Percentiles rank a stretch among this genome's conserved stretches.
Evolutionary conservation across 2,797 vertebrate species (phyloP).

Genomic region (Sebastes kiyomatsui): DNA sequence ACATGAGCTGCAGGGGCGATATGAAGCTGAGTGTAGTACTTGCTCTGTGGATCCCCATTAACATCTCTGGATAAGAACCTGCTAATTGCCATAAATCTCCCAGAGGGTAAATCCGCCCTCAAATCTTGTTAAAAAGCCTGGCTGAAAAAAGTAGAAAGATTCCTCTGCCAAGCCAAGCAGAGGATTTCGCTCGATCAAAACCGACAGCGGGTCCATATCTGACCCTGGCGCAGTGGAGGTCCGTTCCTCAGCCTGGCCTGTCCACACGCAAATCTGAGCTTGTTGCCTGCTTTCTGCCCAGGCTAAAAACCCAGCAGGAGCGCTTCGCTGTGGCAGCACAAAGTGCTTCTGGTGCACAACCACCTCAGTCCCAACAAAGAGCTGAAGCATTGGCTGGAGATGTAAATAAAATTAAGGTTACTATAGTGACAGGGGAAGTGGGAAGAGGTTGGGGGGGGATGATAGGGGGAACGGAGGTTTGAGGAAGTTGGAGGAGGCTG

Average conservation of each 20-base stretch:
- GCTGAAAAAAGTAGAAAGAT: constrained; percentile 17
- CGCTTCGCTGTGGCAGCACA: constrained; percentile 1
- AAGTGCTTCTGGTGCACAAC: not conserved
- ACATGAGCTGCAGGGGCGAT: no score
- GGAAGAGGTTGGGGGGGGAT: not conserved
- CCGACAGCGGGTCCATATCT: constrained; percentile 16
- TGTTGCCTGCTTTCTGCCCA: not conserved
- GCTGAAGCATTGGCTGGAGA: constrained; percentile 18
- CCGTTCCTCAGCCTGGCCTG: not conserved
- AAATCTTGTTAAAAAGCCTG: constrained; percentile 45
- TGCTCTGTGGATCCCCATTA: constrained; percentile 21
- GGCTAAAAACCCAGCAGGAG: constrained; percentile 16
- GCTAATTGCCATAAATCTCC: constrained; percentile 52
- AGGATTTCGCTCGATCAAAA: constrained; percentile 22
- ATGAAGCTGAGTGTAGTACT: not conserved
- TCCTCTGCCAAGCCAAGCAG: not conserved
- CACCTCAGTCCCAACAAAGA: constrained; percentile 33
- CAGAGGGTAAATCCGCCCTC: not conserved
- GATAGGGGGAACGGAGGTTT: not conserved
- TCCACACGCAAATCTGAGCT: constrained; percentile 23
- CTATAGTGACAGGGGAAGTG: constrained; percentile 35
- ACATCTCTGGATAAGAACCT: constrained; percentile 43
- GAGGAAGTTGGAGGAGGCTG: not conserved
- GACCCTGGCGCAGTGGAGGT: not conserved
- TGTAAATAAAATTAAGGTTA: constrained; percentile 50